These are phyloP conservation scores for Patiria miniata DNA, from an alignment of 35 echinoderm and acorn worm species.

Conservation along the genomic window DNA sequence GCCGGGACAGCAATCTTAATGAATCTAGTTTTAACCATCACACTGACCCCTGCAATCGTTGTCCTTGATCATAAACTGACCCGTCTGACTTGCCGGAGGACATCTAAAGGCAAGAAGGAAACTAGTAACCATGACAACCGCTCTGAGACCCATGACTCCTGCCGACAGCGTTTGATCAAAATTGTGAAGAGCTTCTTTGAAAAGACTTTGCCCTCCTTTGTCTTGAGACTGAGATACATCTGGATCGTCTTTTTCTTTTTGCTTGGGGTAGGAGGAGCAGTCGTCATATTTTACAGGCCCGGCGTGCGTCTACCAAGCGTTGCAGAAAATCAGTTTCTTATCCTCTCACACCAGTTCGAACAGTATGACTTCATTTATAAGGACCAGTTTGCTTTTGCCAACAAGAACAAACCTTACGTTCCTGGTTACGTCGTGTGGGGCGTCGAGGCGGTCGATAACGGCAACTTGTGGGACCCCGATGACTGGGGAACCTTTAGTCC, in stretches of 20 bases:
- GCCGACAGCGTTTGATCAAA: neutral
- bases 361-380: conserved; percentile 79
- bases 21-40: conserved; percentile 73
- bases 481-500: conserved; percentile 38
- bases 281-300: conserved; percentile 55
- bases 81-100: neutral
- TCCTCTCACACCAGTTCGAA: conserved; percentile 61
- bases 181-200: conserved; percentile 44
- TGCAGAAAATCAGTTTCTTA: conserved; percentile 77
- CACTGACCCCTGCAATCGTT: conserved; percentile 68
- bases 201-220: conserved; percentile 42
- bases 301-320: conserved; percentile 53
- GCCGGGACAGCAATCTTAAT: conserved; percentile 67
- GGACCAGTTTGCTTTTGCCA: conserved; percentile 56
- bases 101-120: too few species aligned
- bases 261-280: conserved; percentile 60
- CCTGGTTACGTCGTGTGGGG: conserved; percentile 51
- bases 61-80: conserved; percentile 62
- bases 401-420: neutral
- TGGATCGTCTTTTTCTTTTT: conserved; percentile 51
- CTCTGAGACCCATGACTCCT: neutral
- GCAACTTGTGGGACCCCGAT: conserved; percentile 71
- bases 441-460: conserved; percentile 62
- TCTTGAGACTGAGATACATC: conserved; percentile 73
- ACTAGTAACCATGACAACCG: neutral